Evolutionary conservation across 2,888 invertebrate species (phyloP), one percentile per base, ranked within the genome.

Genomic region (Bembecia ichneumoniformis): DNA sequence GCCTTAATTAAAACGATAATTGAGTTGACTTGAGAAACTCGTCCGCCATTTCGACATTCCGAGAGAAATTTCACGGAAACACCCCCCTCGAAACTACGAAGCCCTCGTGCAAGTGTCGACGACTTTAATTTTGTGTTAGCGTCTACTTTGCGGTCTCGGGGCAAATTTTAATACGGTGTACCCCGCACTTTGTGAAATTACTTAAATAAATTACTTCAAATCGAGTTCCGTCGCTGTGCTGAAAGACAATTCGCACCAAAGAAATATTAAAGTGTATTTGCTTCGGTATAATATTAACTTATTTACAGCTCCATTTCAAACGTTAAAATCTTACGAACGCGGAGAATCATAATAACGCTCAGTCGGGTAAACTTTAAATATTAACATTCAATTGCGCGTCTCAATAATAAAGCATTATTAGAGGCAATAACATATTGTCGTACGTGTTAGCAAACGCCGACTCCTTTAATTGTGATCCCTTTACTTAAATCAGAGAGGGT

Each of bases 1-100:
- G 82, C 84, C 82, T 84, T 87, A 86, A 87, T 87, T 87, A 87
- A 87, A 87, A 87, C 86, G 86, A 86, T 87, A 87, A 87, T 87
- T 87, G 86, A 86, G 86, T 87, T 84, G 86, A 87, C 84, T 86
- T 81, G 83, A 75, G 83, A 84, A 87, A 84, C 82, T 84, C 83
- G 81, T 80, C 82, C 84, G 82, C 83, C 84, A 82, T 86, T 86
- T 83, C 82, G 77, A 79, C 82, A 83, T 84, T 81, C 81, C 77
- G 69, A 72, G 79, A 74, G 83, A 79, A 84, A 81, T 79, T 84
- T 83, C 79, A 75, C 74, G 74, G 74, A 79, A 78, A 75, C 77
- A 75, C 78, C 78, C 81, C 28, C 80, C 77, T 48, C 68, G 71
- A 74, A 82, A 84, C 80, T 83, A 81, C 81, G 82, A 76, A 76